A percentile compares a stretch with the other conserved stretches of the same genome.
Evolutionary conservation across 2,797 vertebrate species (phyloP).

Genomic region (Nannoperca obscura): DNA sequence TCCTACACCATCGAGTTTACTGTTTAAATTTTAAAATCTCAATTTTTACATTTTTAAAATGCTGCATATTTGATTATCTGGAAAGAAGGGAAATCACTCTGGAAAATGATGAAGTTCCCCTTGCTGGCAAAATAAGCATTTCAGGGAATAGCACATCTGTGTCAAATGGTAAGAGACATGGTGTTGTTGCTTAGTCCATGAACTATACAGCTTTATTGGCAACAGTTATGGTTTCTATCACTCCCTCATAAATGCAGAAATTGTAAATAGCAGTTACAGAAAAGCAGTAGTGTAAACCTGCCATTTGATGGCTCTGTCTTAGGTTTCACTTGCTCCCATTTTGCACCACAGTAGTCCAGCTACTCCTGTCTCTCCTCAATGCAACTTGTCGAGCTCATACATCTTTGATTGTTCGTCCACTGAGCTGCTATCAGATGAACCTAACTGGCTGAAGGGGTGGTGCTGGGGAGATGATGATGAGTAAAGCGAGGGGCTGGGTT

Average conservation of each 20-base stretch:
- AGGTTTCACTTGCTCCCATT: slow-evolving; percentile 72
- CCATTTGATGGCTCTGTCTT: slow-evolving; percentile 60
- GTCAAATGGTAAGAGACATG: not conserved
- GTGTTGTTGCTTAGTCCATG: not conserved
- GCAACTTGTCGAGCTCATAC: slow-evolving; percentile 77
- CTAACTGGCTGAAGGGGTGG: slow-evolving; percentile 72
- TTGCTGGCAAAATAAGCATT: not conserved
- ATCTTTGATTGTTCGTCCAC: slow-evolving; percentile 88
- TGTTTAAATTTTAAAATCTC: slow-evolving; percentile 67
- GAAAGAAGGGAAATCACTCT: slow-evolving; percentile 1
- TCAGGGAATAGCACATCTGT: slow-evolving; percentile 16
- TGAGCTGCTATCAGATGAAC: slow-evolving; percentile 81
- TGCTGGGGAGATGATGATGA: slow-evolving; percentile 66
- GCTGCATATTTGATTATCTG: slow-evolving; percentile 60
- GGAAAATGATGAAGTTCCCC: not conserved
- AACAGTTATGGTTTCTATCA: not conserved
- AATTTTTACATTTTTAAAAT: slow-evolving; percentile 55
- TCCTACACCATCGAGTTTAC: slow-evolving; percentile 10
- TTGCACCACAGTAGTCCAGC: slow-evolving; percentile 56
- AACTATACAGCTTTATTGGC: not conserved
- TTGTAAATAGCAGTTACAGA: slow-evolving; percentile 29
- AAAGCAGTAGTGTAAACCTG: slow-evolving; percentile 40
- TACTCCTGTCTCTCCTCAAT: slow-evolving; percentile 61
- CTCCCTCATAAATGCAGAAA: not conserved
- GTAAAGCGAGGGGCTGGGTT: slow-evolving; percentile 66